phyloP scores from a whole-genome alignment of 2,113 vertebrate genomes.

The Rallus limicola region DNA sequence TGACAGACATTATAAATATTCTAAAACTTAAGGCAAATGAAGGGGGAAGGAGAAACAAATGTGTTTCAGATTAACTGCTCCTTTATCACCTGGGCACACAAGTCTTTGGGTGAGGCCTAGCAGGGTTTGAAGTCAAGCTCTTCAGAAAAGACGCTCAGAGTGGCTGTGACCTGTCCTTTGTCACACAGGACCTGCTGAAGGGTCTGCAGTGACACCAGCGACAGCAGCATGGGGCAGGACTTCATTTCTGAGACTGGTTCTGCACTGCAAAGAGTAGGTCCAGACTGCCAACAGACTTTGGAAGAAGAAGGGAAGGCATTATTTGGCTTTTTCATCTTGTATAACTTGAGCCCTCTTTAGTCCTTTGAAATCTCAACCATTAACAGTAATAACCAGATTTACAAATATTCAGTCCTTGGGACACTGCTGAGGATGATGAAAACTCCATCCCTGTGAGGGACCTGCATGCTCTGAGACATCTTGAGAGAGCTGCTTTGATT shows the following conservation, averaged over 20 bases:
- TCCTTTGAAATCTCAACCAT: neutral
- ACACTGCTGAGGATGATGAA: neutral
- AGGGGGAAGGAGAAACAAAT: neutral
- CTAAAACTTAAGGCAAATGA: neutral
- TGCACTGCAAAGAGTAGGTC: neutral
- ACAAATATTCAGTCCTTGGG: neutral
- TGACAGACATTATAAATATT: neutral
- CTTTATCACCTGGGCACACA: neutral
- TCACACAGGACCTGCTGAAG: neutral
- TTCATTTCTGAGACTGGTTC: neutral
- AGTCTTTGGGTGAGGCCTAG: neutral
- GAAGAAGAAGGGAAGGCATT: neutral
- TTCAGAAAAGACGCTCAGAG: neutral
- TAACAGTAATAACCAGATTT: neutral
- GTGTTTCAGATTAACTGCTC: neutral
- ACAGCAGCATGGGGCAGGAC: neutral
- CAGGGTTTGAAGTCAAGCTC: neutral
- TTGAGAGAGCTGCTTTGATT: neutral
- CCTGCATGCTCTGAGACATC: neutral
- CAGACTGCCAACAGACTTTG: neutral
- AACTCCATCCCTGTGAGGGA: neutral
- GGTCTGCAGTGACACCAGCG: neutral
- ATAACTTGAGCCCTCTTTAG: neutral
- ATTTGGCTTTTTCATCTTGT: neutral
- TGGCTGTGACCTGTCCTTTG: neutral